Percentiles rank a stretch among this genome's conserved stretches.
Conservation (phyloP, 1,140 invertebrate species). For the Cydia strobilella region DNA sequence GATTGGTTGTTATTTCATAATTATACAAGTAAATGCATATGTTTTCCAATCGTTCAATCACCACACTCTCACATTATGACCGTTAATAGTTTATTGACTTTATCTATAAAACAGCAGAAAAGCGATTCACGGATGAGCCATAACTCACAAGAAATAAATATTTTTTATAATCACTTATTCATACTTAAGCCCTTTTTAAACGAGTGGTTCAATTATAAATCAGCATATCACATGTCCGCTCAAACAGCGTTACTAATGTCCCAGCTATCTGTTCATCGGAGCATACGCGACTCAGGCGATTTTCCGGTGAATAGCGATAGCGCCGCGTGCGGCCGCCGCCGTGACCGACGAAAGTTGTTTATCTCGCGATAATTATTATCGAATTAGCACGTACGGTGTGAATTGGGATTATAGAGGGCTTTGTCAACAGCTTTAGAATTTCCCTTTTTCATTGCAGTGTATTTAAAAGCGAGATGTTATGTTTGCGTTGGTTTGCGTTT, state of each 20-base stretch:
- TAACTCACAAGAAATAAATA: background rate
- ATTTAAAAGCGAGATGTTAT: background rate
- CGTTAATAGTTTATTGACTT: too few species aligned
- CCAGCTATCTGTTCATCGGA: conserved; percentile 54
- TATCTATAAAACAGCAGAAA: too few species aligned
- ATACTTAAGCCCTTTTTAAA: background rate
- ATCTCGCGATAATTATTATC: conserved; percentile 31
- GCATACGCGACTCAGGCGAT: conserved; percentile 48
- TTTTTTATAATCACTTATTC: background rate
- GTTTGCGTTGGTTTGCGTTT: background rate
- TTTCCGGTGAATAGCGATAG: conserved; percentile 59
- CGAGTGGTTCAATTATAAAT: background rate
- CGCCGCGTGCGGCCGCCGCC: conserved; percentile 40
- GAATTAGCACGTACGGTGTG: conserved; percentile 20
- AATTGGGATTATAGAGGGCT: conserved; percentile 29
- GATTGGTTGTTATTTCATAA: too few species aligned
- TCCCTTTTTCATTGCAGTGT: background rate
- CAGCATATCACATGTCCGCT: conserved; percentile 33
- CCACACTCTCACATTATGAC: too few species aligned
- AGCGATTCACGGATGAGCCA: background rate
- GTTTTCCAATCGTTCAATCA: too few species aligned
- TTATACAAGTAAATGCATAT: too few species aligned
- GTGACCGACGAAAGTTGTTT: conserved; percentile 27
- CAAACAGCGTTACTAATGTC: conserved; percentile 49
- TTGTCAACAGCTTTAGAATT: background rate